These are phyloP conservation scores for Pimephales promelas DNA, from an alignment of 2,113 vertebrate genomes.

Conservation along the genomic window DNA sequence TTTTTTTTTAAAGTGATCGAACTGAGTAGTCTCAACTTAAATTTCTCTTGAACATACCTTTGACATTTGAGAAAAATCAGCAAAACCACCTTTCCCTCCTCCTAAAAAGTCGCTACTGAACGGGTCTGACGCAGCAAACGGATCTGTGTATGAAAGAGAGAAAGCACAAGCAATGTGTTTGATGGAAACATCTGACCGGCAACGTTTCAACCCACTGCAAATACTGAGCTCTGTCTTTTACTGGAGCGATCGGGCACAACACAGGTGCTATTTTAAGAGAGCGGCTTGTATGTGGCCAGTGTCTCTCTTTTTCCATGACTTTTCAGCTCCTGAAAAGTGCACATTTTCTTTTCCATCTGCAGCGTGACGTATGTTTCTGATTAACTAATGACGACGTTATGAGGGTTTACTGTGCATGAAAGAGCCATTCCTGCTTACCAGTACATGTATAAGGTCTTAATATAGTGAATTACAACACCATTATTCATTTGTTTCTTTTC, in stretches of 20 bases:
- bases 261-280: conserved; percentile 66
- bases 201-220: neutral
- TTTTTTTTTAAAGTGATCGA: too few relatives aligned
- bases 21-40: neutral
- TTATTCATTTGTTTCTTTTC: neutral
- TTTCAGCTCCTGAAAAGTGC: conserved; percentile 62
- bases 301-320: conserved; percentile 74
- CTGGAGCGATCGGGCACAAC: conserved; percentile 31
- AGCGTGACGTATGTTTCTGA: conserved; percentile 71
- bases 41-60: conserved; percentile 79
- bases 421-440: conserved; percentile 31
- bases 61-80: conserved; percentile 96
- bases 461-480: neutral
- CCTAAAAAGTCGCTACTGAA: conserved; percentile 84
- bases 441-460: neutral
- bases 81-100: conserved; percentile 83
- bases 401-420: conserved; percentile 62
- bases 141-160: conserved; percentile 73
- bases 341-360: conserved; percentile 59
- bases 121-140: conserved; percentile 84
- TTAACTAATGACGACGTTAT: conserved; percentile 70
- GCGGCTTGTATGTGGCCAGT: conserved; percentile 60
- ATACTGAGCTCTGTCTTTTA: neutral
- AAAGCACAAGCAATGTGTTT: conserved; percentile 31
- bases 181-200: conserved; percentile 56